These are phyloP conservation scores for Brachynemurus nebulosus DNA, from an alignment of 2,888 invertebrate species.

Conservation along the genomic window DNA sequence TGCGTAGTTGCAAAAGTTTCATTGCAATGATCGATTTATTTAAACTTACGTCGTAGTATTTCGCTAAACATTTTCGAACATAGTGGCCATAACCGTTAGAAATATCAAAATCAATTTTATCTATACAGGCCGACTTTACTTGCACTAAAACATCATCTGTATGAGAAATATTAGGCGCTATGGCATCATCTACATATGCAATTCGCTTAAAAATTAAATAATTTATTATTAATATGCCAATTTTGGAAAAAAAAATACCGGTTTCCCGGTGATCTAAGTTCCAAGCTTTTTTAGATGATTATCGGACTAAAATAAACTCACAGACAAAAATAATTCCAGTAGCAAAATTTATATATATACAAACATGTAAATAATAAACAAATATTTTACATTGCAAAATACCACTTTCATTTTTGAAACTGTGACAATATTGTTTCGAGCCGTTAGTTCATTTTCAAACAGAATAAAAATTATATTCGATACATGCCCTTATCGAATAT, in stretches of 20 bases:
- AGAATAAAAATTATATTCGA: too few species aligned
- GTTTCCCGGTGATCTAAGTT: background rate
- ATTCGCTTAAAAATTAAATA: conserved; percentile 32
- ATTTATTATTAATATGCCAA: background rate
- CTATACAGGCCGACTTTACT: conserved; percentile 46
- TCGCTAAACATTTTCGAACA: conserved; percentile 24
- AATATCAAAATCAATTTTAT: conserved; percentile 42
- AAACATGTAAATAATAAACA: too few species aligned
- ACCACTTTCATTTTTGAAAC: too few species aligned
- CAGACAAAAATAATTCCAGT: background rate
- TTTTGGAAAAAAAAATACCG: background rate
- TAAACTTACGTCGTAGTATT: conserved; percentile 22
- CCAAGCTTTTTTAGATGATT: too few species aligned
- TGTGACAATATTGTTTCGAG: too few species aligned
- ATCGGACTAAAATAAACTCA: background rate
- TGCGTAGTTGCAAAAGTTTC: background rate
- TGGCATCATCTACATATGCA: conserved; percentile 36
- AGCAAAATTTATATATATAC: background rate
- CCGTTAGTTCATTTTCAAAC: too few species aligned
- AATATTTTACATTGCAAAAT: too few species aligned
- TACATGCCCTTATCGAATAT: too few species aligned
- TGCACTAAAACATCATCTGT: conserved; percentile 42
- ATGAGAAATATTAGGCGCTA: conserved; percentile 35
- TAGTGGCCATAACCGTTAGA: conserved; percentile 38
- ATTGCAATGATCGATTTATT: too few species aligned